Evolutionary conservation across 2,888 invertebrate genomes (phyloP).

Genomic region (Anticlea derivata): DNA sequence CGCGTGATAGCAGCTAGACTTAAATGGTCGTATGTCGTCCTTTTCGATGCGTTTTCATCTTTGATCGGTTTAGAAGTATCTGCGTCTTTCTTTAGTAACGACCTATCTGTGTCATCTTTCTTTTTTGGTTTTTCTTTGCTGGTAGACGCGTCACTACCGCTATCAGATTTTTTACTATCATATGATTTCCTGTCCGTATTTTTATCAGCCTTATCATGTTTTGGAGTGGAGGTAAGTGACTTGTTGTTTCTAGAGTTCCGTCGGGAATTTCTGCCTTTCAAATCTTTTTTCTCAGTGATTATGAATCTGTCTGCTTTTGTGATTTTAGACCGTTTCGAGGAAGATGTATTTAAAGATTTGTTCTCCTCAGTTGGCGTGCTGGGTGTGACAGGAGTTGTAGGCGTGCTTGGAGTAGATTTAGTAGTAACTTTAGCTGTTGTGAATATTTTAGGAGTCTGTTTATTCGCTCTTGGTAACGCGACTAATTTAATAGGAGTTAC

Average conservation of each 20-base stretch:
- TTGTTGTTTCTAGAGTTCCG: constrained; percentile 40
- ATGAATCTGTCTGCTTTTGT: constrained; percentile 37
- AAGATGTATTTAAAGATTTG: constrained; percentile 1
- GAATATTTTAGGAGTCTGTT: constrained; percentile 33
- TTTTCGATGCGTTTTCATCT: constrained; percentile 44
- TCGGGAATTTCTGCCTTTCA: constrained; percentile 4
- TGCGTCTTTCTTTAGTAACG: constrained; percentile 22
- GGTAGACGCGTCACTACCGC: constrained; percentile 23
- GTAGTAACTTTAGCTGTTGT: constrained; percentile 37
- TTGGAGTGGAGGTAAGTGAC: constrained; percentile 43
- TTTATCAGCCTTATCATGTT: constrained; percentile 30
- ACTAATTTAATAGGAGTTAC: constrained; percentile 53
- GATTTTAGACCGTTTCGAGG: constrained; percentile 31
- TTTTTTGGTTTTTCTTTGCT: constrained; percentile 42
- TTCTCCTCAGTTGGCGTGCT: constrained; percentile 20
- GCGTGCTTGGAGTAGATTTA: constrained; percentile 32
- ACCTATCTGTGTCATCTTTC: constrained; percentile 38
- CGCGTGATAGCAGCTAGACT: constrained; percentile 58
- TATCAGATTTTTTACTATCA: constrained; percentile 34
- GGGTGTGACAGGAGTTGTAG: constrained; percentile 9
- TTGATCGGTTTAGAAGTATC: constrained; percentile 45
- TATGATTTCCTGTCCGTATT: background rate
- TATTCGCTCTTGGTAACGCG: constrained; percentile 47
- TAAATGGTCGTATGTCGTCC: constrained; percentile 61
- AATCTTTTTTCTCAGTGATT: constrained; percentile 42